Conservation (phyloP, 2,888 invertebrate genomes). For the Pandemis cinnamomeana region DNA sequence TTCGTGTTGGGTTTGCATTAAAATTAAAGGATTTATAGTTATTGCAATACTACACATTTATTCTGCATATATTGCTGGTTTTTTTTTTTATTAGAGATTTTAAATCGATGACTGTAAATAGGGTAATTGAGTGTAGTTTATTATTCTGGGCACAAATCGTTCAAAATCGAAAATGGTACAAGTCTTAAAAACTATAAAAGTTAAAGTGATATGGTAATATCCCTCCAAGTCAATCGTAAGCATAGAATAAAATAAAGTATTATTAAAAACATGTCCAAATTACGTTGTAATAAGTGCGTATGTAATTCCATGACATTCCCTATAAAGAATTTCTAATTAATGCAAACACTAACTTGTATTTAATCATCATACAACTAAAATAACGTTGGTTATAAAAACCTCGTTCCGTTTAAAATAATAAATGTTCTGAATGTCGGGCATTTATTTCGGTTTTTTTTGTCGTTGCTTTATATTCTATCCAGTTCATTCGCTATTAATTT, state of each 20-base stretch:
- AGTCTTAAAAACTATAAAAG: neutral
- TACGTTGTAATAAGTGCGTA: neutral
- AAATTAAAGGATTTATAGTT: conserved; percentile 19
- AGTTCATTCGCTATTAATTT: conserved; percentile 16
- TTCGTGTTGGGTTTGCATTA: conserved; percentile 42
- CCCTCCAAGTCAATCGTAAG: too few species aligned
- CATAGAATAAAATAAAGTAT: neutral
- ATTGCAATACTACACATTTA: neutral
- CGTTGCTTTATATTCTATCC: conserved; percentile 18
- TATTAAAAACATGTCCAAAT: neutral
- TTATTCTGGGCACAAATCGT: too few species aligned
- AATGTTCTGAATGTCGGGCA: neutral
- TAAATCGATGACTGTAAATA: too few species aligned
- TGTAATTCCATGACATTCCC: neutral
- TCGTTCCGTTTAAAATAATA: conserved; percentile 13
- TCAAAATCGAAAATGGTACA: too few species aligned
- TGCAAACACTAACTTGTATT: neutral
- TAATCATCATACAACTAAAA: neutral
- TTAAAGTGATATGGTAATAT: too few species aligned
- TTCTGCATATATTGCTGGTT: neutral
- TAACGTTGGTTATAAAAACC: neutral
- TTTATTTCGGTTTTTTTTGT: conserved; percentile 22
- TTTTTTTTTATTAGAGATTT: neutral
- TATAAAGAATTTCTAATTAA: neutral
- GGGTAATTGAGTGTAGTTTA: too few species aligned